phyloP scores from a whole-genome alignment of 2,888 invertebrate species.

The Lepas anatifera region DNA sequence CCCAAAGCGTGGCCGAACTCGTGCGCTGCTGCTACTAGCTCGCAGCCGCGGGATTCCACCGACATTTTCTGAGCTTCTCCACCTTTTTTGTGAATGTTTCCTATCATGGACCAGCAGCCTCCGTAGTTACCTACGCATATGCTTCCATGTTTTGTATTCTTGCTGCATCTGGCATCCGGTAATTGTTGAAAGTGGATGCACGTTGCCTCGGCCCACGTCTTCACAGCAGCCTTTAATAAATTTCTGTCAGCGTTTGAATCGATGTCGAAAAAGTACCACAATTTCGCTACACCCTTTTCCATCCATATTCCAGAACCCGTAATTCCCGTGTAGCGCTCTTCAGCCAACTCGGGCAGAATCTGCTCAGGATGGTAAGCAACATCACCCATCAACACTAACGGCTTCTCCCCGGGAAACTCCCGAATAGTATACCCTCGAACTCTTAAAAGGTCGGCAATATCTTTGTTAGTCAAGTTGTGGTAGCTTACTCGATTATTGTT shows the following conservation, averaged over 20 bases:
- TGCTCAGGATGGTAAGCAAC: background rate
- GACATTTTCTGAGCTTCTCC: background rate
- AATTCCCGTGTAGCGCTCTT: background rate
- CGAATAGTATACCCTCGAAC: background rate
- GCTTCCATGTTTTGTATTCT: background rate
- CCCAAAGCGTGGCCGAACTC: background rate
- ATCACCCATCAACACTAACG: background rate
- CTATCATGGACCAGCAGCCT: background rate
- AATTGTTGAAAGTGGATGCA: background rate
- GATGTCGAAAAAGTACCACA: background rate
- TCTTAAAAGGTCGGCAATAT: background rate
- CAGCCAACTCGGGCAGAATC: background rate
- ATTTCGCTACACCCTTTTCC: background rate
- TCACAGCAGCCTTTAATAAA: background rate
- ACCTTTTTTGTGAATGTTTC: background rate
- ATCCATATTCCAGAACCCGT: background rate
- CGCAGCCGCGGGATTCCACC: background rate
- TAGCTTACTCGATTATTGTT: too few relatives aligned
- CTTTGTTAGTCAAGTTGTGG: background rate
- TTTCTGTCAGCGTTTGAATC: background rate
- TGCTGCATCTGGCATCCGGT: background rate
- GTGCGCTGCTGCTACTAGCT: background rate
- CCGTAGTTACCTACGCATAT: background rate
- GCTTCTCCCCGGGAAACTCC: background rate
- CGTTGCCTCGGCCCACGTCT: background rate